phyloP scores from a whole-genome alignment of 2,113 vertebrate species.

The Aviceda subcristata region DNA sequence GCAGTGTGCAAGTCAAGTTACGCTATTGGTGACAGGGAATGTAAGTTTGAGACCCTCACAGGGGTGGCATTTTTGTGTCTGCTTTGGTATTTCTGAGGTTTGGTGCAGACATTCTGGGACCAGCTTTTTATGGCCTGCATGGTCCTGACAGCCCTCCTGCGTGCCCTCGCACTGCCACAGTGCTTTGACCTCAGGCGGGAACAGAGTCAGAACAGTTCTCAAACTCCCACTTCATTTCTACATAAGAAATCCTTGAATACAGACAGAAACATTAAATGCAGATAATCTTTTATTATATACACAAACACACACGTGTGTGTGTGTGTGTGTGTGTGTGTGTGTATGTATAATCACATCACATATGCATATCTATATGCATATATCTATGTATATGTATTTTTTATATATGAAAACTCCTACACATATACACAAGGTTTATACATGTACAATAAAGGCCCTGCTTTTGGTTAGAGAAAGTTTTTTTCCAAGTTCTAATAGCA shows the following conservation, averaged over 20 bases:
- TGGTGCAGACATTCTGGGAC: not conserved
- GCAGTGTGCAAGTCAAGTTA: not conserved
- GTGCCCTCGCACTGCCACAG: too few relatives aligned
- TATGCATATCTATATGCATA: too few relatives aligned
- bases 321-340: fast-evolving
- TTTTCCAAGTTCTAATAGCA: not conserved
- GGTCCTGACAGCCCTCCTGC: not conserved
- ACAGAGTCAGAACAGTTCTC: not conserved
- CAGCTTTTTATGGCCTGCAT: not conserved
- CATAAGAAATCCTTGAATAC: not conserved
- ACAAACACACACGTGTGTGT: fast-evolving
- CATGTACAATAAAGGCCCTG: fast-evolving
- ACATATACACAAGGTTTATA: not conserved
- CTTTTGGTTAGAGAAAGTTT: not conserved
- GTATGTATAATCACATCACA: not conserved
- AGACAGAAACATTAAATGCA: not conserved
- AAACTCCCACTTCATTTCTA: not conserved
- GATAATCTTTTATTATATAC: not conserved
- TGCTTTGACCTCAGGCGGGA: fast-evolving
- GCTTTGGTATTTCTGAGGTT: not conserved
- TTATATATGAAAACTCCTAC: not conserved
- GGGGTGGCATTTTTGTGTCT: not conserved
- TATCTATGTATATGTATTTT: not conserved
- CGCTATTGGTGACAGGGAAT: not conserved
- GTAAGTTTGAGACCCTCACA: not conserved